Evolutionary conservation across 1,140 invertebrate genomes (phyloP).

Genomic region (Brachionus koreanus): DNA sequence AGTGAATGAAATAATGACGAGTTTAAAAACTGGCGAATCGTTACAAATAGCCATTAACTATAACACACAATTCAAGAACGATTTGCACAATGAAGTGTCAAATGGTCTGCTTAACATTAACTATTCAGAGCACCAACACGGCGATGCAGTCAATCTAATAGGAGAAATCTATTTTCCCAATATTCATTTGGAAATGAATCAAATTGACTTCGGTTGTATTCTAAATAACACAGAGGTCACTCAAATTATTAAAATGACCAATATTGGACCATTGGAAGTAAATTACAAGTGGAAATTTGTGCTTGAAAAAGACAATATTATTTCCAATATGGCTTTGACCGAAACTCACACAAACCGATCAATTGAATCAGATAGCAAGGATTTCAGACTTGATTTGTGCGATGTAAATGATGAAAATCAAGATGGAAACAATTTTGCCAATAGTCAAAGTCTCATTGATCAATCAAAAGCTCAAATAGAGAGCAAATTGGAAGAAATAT

Average conservation of each 20-base stretch:
- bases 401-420: neutral
- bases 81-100: neutral
- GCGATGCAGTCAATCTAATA: conserved; percentile 56
- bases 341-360: conserved; percentile 46
- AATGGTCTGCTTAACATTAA: neutral
- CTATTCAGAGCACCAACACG: conserved; percentile 37
- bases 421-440: conserved; percentile 11
- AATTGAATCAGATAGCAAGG: neutral
- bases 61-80: conserved; percentile 7
- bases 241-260: conserved; percentile 57
- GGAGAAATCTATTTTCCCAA: conserved; percentile 60
- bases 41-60: conserved; percentile 2
- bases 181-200: conserved; percentile 54
- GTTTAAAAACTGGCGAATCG: conserved; percentile 11
- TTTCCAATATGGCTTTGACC: conserved; percentile 46
- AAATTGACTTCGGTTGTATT: conserved; percentile 58
- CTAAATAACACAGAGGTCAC: conserved; percentile 58
- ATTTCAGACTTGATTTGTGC: neutral
- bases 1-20: neutral
- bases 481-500: conserved; percentile 24
- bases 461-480: conserved; percentile 6
- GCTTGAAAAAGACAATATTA: conserved; percentile 49
- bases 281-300: conserved; percentile 51
- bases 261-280: conserved; percentile 58
- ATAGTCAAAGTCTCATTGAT: neutral